phyloP scores from a whole-genome alignment of 2,113 vertebrate genomes.

The Etheostoma spectabile region DNA sequence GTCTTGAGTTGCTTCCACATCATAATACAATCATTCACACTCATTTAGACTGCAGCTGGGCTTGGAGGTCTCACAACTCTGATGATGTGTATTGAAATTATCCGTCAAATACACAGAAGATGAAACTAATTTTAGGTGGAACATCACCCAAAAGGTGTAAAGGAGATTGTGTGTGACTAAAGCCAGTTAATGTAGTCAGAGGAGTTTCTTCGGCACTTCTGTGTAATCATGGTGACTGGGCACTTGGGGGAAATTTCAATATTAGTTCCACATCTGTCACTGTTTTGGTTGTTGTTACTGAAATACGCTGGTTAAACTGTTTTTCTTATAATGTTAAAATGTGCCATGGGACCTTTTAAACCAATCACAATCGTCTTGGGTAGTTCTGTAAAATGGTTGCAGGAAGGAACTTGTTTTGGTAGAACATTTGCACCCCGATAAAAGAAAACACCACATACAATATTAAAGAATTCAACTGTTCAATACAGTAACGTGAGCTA shows the following conservation, averaged over 20 bases:
- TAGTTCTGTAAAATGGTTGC: too few species aligned
- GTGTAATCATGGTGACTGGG: conserved; percentile 14
- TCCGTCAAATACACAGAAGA: conserved; percentile 32
- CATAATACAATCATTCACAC: conserved; percentile 18
- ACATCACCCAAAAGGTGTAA: conserved; percentile 36
- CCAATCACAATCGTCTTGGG: too few species aligned
- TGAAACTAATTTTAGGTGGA: conserved; percentile 41
- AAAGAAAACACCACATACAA: too few species aligned
- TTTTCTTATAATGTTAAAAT: not conserved
- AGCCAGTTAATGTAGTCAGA: not conserved
- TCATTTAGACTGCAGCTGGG: conserved; percentile 31
- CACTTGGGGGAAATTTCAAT: conserved; percentile 24
- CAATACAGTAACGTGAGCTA: too few species aligned
- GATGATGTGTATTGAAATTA: conserved; percentile 50
- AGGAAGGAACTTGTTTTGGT: too few species aligned
- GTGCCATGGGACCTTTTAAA: too few species aligned
- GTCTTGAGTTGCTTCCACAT: not conserved
- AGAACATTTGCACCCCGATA: too few species aligned
- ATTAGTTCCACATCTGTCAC: conserved; percentile 54
- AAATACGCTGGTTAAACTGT: not conserved
- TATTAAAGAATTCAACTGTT: too few species aligned
- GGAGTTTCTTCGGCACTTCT: conserved; percentile 13
- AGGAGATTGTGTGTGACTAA: conserved; percentile 17
- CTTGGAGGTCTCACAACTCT: conserved; percentile 40
- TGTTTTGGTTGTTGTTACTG: conserved; percentile 39